Evolutionary conservation across 2,888 invertebrate genomes (phyloP).

Genomic region (Tiliacea aurago): DNA sequence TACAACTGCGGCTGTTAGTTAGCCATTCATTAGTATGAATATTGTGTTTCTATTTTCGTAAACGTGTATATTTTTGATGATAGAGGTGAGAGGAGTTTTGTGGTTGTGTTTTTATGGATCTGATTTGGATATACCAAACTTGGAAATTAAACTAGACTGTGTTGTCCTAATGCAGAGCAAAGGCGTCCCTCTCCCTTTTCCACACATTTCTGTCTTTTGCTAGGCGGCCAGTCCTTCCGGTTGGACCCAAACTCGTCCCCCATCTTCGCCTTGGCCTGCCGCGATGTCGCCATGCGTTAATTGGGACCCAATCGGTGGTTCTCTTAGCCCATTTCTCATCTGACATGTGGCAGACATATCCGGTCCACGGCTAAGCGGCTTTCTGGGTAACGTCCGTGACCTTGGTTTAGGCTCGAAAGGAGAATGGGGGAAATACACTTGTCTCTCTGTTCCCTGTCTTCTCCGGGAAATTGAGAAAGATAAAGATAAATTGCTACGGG

Average conservation of each 20-base stretch:
- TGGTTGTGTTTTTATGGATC: background rate
- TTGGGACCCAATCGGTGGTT: too few species aligned
- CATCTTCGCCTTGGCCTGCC: too few species aligned
- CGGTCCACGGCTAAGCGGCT: too few species aligned
- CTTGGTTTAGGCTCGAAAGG: too few species aligned
- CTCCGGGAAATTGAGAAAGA: background rate
- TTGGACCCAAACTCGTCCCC: too few species aligned
- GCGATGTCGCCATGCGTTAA: too few species aligned
- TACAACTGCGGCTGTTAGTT: background rate
- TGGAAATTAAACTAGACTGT: background rate
- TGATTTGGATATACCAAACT: too few species aligned
- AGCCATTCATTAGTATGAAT: constrained; percentile 27
- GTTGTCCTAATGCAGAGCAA: background rate
- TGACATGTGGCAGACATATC: too few species aligned
- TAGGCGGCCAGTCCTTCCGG: too few species aligned
- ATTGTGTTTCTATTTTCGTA: constrained; percentile 8
- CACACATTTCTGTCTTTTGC: too few species aligned
- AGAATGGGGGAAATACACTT: background rate
- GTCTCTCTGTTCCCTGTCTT: background rate
- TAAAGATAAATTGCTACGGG: background rate
- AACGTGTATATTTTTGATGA: background rate
- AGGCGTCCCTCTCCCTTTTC: background rate
- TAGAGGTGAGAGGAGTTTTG: background rate
- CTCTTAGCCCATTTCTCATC: too few species aligned
- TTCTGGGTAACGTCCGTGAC: too few species aligned